Evolutionary conservation across 2,888 invertebrate species (phyloP).

Genomic region (Auanema freiburgensis): DNA sequence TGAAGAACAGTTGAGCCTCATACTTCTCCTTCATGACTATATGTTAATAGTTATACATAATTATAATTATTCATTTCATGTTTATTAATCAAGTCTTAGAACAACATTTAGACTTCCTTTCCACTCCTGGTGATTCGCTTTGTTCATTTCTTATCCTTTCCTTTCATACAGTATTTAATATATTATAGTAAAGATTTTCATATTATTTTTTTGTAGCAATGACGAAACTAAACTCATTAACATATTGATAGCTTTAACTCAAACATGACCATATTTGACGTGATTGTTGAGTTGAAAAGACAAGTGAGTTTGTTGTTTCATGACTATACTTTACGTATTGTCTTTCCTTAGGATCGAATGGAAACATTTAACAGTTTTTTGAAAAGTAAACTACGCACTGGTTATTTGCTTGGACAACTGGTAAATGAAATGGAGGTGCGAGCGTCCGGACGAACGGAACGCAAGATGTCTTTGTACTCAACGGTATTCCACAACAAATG

Average conservation of each 20-base stretch:
- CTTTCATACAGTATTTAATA: too few relatives aligned
- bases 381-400: conserved; percentile 40
- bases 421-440: conserved; percentile 25
- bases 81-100: too few relatives aligned
- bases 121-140: too few relatives aligned
- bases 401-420: conserved; percentile 39
- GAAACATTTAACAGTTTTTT: conserved; percentile 36
- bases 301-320: conserved; percentile 10
- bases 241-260: not conserved
- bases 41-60: too few relatives aligned
- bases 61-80: too few relatives aligned
- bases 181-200: too few relatives aligned
- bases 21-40: too few relatives aligned
- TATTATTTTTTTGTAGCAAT: too few relatives aligned
- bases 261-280: conserved; percentile 24
- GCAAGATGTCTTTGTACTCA: conserved; percentile 34
- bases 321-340: not conserved
- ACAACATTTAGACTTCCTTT: too few relatives aligned
- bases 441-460: conserved; percentile 3
- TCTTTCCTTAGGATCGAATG: conserved; percentile 22
- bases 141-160: too few relatives aligned
- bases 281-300: conserved; percentile 43
- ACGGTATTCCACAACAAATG: conserved; percentile 22
- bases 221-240: too few relatives aligned
- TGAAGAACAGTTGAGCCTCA: conserved; percentile 2